Evolutionary conservation across 2,888 invertebrate species (phyloP).

Genomic region (Caenorhabditis afra): DNA sequence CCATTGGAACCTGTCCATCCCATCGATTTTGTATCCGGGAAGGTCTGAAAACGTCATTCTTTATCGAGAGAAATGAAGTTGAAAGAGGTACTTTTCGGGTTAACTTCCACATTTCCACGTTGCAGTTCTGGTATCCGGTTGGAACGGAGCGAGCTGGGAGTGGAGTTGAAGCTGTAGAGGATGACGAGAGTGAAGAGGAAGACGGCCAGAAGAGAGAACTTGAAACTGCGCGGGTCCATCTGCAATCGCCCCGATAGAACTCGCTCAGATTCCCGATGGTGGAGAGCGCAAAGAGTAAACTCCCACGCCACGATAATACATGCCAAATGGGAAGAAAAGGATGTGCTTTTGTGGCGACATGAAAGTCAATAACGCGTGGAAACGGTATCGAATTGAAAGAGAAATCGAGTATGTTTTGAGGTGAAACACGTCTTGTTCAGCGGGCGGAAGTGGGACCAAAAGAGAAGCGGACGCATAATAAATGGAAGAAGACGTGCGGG

Average conservation of each 20-base stretch:
- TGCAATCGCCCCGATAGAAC: slow-evolving; percentile 3
- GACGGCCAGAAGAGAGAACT: slow-evolving; percentile 19
- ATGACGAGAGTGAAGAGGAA: slow-evolving; percentile 44
- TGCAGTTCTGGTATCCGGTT: not conserved
- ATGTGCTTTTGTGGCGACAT: too few species aligned
- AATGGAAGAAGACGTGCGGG: not conserved
- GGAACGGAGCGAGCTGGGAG: not conserved
- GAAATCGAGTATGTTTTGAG: too few species aligned
- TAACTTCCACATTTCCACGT: not conserved
- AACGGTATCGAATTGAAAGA: too few species aligned
- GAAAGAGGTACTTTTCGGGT: slow-evolving; percentile 32
- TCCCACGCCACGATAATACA: not conserved
- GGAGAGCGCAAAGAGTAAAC: not conserved
- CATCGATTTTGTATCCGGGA: slow-evolving; percentile 42
- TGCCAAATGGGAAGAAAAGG: too few species aligned
- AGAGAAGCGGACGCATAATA: not conserved
- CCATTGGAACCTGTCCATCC: slow-evolving; percentile 51
- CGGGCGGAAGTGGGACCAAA: not conserved
- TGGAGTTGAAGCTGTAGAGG: slow-evolving; percentile 46
- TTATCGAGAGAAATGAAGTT: too few species aligned
- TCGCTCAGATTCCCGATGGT: not conserved
- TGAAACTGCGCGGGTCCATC: slow-evolving; percentile 47
- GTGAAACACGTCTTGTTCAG: too few species aligned
- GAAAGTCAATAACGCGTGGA: too few species aligned
- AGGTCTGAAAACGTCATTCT: slow-evolving; percentile 5